Percentiles rank a stretch among this genome's conserved stretches.
These are phyloP conservation scores for Melanotaenia pygmaea DNA, from an alignment of 2,797 vertebrate genomes.

Conservation along the genomic window DNA sequence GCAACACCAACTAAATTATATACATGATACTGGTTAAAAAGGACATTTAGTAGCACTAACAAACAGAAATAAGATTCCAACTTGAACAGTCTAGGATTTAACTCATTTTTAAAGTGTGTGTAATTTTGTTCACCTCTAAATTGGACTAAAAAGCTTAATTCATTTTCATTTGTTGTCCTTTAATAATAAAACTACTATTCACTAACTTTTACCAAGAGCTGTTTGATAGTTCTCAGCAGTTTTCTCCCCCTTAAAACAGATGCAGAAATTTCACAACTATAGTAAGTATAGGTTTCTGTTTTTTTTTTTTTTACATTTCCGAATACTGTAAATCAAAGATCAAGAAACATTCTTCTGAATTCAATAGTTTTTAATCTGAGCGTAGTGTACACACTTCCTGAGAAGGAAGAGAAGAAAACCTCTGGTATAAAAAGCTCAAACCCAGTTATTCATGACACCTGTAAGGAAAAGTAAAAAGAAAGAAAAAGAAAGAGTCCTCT, in stretches of 20 bases:
- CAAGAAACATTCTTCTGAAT: slow-evolving; percentile 30
- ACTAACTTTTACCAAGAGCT: neutral
- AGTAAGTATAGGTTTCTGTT: neutral
- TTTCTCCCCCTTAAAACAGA: neutral
- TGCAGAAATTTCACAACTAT: slow-evolving; percentile 6
- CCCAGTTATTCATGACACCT: slow-evolving; percentile 41
- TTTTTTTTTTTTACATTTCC: slow-evolving; percentile 8
- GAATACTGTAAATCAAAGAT: slow-evolving; percentile 43
- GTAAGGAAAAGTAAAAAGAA: slow-evolving; percentile 20
- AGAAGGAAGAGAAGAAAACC: slow-evolving; percentile 56
- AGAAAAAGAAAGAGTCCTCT: slow-evolving; percentile 26
- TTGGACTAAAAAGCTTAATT: no score
- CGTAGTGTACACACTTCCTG: slow-evolving; percentile 44
- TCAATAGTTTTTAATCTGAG: slow-evolving; percentile 50
- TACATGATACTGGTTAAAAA: neutral
- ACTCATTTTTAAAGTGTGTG: no score
- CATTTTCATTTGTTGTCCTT: no score
- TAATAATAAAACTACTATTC: neutral
- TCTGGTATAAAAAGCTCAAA: slow-evolving; percentile 52
- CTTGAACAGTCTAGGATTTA: neutral
- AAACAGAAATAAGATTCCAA: neutral
- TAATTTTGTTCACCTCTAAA: no score
- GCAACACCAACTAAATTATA: neutral
- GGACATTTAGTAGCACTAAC: neutral
- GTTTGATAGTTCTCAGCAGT: neutral